Base-by-base conservation (phyloP, 1,140 invertebrate genomes). In the Archivesica marissinica region DNA sequence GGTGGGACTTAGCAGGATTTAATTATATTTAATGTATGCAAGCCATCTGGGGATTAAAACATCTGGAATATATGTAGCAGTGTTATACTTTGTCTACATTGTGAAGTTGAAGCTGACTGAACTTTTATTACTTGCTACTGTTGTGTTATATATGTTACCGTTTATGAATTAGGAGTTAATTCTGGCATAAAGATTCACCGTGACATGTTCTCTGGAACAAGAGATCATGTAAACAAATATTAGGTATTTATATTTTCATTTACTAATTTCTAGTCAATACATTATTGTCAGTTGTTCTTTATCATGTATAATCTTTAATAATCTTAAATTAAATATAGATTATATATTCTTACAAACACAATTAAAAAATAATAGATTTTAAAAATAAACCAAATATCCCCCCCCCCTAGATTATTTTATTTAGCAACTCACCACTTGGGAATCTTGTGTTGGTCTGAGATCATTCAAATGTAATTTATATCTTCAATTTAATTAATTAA, bases 11-110 rank as follows among this genome's bases (percentile, higher is more conserved):
- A 44, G 76, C 54, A 38, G 56, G 76, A 78, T 78, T 78, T 78
- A 78, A 78, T 78, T 78, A 78, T 75, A 28, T 78, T 78, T 78
- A 78, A 78, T 78, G 76, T 78, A 78, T 78, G 76, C 76, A 78
- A 47, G 76, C 76, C 76, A 78, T 59, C 76, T 78, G 76, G 76
- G 33, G 39, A 61, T 61, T 78, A 61, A 61, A 78, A 78, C 76
- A 78, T 78, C 76, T 78, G 76, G 76, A 41, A 61, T 61, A 78
- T 59, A 61, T 61, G 76, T 61, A 78, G 56, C 52, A 64, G 54
- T 64, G 59, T 33, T 78, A 78, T 44, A 61, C 56, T 56, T 78
- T 64, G 56, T 64, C 56, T 78, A 78, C 76, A 76, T 76, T 35
- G 50, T 54, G 47, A 59, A 76, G 54, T 76, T 54, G 54, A 54